Evolutionary conservation across 2,888 invertebrate genomes (phyloP), one percentile per base, ranked within the genome.

Genomic region (Trypoxylon attenuatum): DNA sequence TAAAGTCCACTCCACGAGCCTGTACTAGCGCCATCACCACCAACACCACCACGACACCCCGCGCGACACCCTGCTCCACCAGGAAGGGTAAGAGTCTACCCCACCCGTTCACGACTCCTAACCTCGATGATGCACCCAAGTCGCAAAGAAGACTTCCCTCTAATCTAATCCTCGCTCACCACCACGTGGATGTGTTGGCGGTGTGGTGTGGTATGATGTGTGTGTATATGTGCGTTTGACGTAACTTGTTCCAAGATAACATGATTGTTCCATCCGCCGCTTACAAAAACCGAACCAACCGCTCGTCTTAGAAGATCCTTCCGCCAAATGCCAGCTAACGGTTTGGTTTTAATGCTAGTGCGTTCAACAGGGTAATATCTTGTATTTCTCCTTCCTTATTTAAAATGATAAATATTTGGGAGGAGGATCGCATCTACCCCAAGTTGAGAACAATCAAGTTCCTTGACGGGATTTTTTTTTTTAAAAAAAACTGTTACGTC

Each of bases 1-100:
- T 78, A 68, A 86, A 86, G 66, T 83, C 86, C 84, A 81, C 80
- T 85, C 86, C 86, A 81, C 80, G 85, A 83, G 83, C 86, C 86
- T 86, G 84, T 86, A 85, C 84, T 86, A 86, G 85, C 77, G 78
- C 80, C 81, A 80, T 77, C 77, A 84, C 84, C 82, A 87, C 86
- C 87, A 86, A 85, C 87, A 87, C 85, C 87, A 86, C 87, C 87
- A 87, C 86, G 87, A 86, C 86, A 87, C 86, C 86, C 87, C 87
- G 86, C 86, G 85, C 85, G 86, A 86, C 87, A 86, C 86, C 87
- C 86, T 86, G 87, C 87, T 87, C 87, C 86, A 85, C 79, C 86
- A 87, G 84, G 87, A 87, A 87, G 87, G 87, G 87, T 87, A 87
- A 87, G 87, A 86, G 85, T 86, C 86, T 85, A 84, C 86, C 86